Conservation (phyloP, 2,113 vertebrate genomes). For the Ardeotis arabs region DNA sequence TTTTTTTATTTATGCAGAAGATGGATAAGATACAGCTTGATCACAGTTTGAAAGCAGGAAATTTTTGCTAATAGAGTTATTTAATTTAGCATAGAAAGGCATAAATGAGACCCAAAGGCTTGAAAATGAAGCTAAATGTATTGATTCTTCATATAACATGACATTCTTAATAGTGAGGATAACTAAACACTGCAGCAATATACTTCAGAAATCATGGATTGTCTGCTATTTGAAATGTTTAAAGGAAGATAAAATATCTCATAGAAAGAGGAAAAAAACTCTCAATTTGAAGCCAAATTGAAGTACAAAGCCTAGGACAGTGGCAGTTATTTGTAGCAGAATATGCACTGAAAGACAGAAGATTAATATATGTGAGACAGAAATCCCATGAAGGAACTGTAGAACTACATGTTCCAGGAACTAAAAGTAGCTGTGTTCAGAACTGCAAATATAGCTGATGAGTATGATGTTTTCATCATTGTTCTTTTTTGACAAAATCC, state of each 20-base stretch:
- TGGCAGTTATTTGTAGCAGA: background rate
- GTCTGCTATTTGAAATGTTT: background rate
- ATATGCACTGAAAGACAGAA: background rate
- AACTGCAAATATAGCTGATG: background rate
- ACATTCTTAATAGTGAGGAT: background rate
- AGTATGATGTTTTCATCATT: background rate
- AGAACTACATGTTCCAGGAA: background rate
- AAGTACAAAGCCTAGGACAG: background rate
- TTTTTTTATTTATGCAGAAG: background rate
- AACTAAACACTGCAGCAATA: background rate
- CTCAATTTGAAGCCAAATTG: background rate
- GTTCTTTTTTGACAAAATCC: background rate
- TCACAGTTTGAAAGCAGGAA: background rate
- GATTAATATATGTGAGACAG: background rate
- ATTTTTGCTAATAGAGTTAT: background rate
- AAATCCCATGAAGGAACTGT: background rate
- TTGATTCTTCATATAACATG: background rate
- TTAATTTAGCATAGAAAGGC: background rate
- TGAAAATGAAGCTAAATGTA: background rate
- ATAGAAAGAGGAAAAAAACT: background rate
- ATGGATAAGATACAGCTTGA: background rate
- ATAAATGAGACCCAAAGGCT: background rate
- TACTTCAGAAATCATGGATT: background rate
- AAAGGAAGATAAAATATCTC: background rate
- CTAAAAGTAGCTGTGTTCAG: background rate